Base-by-base conservation (phyloP, 2,797 vertebrate genomes). In the Spinus pinus region DNA sequence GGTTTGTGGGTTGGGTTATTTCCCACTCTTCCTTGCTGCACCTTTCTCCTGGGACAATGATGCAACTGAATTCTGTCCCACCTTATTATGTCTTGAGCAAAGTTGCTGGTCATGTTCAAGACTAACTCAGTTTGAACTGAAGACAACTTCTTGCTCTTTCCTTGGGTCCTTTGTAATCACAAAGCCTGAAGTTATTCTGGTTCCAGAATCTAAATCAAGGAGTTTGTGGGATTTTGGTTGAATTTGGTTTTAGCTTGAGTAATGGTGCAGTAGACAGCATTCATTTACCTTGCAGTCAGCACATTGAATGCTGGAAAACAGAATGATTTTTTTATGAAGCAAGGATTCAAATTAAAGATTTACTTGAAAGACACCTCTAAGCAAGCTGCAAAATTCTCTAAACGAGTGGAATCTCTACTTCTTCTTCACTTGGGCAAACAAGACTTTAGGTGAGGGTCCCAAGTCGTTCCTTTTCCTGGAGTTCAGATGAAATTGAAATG, bases 141-240 rank as follows among this genome's bases (percentile, higher is more conserved):
- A 47, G 12, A 11, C 6, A 79, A 66, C 14, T 4, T 54, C 9
- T 35, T 14, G 4, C 1, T 56, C 0, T 21, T 70, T 27, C 12
- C 3, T 20, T 1, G 2, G 8, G 8, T 70, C 7, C 3, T 87
- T 72, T 2, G 0, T 14, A 49, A 7, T 0, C 33, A 42, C 1
- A 4, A 80, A 89, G 7, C 6, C 23, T 47, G 27, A 53, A 49
- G 7, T 30, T 33, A 20, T 11, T 35, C 15, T 66, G 15, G 4
- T 57, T 84, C 54, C 39, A 70, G 27, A 33, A 50, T 93, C 28
- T 41, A 56, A 27, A 49, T 11, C 31, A 12, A 66, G 17, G 33
- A 69, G 6, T 60, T 42, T 18, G 8, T 57, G 42, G 8, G 7
- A 28, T 56, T 70, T 62, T 31, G 12, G 14, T 12, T 61, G 17